Evolutionary conservation across 2,888 invertebrate species (phyloP).

Genomic region (Belgica antarctica): DNA sequence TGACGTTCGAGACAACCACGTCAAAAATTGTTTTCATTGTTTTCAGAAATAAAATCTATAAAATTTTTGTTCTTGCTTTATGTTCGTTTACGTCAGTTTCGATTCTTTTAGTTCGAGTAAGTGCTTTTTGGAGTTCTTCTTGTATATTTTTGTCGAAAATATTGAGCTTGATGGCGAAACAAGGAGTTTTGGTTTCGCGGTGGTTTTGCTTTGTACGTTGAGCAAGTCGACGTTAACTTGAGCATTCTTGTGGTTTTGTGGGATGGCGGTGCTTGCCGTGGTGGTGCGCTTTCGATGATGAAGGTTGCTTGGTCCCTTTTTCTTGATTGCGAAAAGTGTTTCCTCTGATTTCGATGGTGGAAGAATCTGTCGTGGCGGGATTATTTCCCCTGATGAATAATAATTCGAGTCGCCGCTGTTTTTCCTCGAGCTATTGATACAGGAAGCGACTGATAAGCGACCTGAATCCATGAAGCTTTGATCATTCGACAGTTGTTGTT

Average conservation of each 20-base stretch:
- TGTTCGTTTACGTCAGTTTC: background rate
- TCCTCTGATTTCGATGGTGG: conserved; percentile 81
- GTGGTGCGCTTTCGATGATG: conserved; percentile 59
- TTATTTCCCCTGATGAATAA: conserved; percentile 52
- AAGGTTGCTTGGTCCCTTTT: conserved; percentile 52
- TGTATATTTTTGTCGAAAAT: conserved; percentile 35
- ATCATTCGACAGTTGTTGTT: conserved; percentile 67
- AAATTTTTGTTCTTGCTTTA: background rate
- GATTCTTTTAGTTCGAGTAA: conserved; percentile 11
- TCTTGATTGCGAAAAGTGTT: conserved; percentile 60
- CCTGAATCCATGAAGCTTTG: conserved; percentile 57
- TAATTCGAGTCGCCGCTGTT: conserved; percentile 62
- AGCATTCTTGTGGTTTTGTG: conserved; percentile 49
- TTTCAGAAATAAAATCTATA: background rate
- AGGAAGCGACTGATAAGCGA: conserved; percentile 58
- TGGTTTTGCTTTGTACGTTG: conserved; percentile 32
- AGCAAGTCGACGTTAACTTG: background rate
- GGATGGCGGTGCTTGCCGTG: conserved; percentile 61
- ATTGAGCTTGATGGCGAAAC: conserved; percentile 39
- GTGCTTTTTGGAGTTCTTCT: conserved; percentile 29
- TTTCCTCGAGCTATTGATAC: conserved; percentile 57
- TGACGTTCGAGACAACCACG: too few species aligned
- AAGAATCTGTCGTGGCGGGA: conserved; percentile 56
- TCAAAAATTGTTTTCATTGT: background rate
- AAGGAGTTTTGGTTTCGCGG: conserved; percentile 32